phyloP scores from a whole-genome alignment of 2,888 invertebrate genomes.

The Carcina quercana region DNA sequence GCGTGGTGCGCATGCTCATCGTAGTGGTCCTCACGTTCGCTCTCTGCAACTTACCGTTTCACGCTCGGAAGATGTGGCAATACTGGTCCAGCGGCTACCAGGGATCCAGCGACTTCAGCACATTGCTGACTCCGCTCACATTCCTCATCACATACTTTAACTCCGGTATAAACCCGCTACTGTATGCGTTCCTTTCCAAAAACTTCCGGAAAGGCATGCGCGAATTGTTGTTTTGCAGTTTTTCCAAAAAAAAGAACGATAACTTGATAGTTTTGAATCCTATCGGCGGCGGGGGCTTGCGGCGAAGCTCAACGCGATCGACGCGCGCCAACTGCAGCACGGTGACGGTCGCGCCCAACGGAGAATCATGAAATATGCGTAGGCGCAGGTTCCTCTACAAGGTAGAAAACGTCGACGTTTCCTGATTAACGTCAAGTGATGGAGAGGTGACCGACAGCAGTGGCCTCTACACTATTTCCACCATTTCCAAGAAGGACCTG shows the following conservation, averaged over 20 bases:
- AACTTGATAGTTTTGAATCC: slow-evolving; percentile 61
- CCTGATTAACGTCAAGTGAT: slow-evolving; percentile 70
- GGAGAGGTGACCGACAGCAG: slow-evolving; percentile 66
- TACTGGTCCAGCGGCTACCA: slow-evolving; percentile 84
- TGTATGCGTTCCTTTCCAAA: slow-evolving; percentile 90
- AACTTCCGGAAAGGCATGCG: slow-evolving; percentile 90
- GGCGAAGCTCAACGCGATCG: slow-evolving; percentile 66
- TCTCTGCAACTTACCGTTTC: slow-evolving; percentile 91
- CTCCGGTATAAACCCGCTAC: slow-evolving; percentile 91
- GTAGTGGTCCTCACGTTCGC: slow-evolving; percentile 93
- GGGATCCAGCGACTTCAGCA: slow-evolving; percentile 83
- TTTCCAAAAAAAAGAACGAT: slow-evolving; percentile 52
- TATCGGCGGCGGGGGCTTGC: slow-evolving; percentile 51
- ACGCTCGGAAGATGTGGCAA: slow-evolving; percentile 91
- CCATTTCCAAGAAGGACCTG: slow-evolving; percentile 52
- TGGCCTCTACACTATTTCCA: slow-evolving; percentile 54
- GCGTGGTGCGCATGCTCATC: slow-evolving; percentile 92
- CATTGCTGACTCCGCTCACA: slow-evolving; percentile 87
- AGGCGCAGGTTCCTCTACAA: slow-evolving; percentile 58
- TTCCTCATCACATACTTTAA: slow-evolving; percentile 92
- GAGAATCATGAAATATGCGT: slow-evolving; percentile 63
- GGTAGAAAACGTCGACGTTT: slow-evolving; percentile 57
- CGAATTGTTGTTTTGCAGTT: slow-evolving; percentile 81
- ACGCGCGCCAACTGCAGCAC: slow-evolving; percentile 73
- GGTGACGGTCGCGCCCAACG: slow-evolving; percentile 66